These are phyloP conservation scores for Sander vitreus DNA, from an alignment of 2,113 vertebrate species.

Conservation along the genomic window DNA sequence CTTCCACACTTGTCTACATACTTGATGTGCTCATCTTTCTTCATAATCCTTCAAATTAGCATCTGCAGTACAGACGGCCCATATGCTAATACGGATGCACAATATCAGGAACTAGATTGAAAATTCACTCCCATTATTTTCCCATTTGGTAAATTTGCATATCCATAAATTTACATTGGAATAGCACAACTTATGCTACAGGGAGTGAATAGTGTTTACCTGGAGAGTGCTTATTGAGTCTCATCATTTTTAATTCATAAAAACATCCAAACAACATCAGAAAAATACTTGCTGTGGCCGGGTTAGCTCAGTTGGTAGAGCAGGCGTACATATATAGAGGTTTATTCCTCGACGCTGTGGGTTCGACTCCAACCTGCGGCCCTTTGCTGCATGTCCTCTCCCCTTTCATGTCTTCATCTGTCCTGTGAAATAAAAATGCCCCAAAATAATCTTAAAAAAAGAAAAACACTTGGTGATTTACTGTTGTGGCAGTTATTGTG, in stretches of 20 bases:
- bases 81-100: slow-evolving; percentile 38
- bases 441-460: too few relatives aligned
- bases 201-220: neutral
- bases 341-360: too few relatives aligned
- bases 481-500: neutral
- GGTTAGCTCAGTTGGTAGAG: too few relatives aligned
- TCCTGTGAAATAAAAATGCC: too few relatives aligned
- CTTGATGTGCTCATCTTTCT: slow-evolving; percentile 1
- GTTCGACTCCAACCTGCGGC: too few relatives aligned
- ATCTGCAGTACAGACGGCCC: neutral
- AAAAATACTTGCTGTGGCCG: neutral
- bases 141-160: slow-evolving; percentile 45
- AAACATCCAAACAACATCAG: neutral
- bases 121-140: slow-evolving; percentile 35
- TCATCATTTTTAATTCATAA: neutral
- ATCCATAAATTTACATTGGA: slow-evolving; percentile 29
- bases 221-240: neutral
- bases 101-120: slow-evolving; percentile 15
- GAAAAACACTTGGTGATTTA: neutral
- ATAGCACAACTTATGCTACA: neutral
- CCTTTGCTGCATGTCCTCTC: too few relatives aligned
- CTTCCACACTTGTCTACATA: neutral
- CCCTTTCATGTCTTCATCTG: too few relatives aligned
- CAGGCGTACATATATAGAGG: too few relatives aligned
- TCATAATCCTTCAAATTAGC: slow-evolving; percentile 35